A percentile compares a stretch with the other conserved stretches of the same genome.
Evolutionary conservation across 2,888 invertebrate species (phyloP).

Genomic region (Phania funesta): DNA sequence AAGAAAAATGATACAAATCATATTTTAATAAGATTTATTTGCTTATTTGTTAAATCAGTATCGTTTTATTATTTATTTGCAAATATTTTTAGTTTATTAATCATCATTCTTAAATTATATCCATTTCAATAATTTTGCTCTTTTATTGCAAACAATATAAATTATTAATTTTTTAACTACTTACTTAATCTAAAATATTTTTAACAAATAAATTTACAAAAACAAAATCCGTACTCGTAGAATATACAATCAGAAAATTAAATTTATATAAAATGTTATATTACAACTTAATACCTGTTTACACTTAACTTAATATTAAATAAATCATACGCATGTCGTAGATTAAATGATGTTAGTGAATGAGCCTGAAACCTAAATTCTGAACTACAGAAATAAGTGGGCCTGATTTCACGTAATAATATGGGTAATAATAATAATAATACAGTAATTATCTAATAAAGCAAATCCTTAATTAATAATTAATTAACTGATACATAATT

Average conservation of each 20-base stretch:
- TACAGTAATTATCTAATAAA: conserved; percentile 61
- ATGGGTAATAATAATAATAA: neutral
- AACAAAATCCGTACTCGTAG: conserved; percentile 25
- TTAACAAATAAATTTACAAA: conserved; percentile 57
- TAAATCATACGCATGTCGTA: neutral
- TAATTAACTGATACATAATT: conserved; percentile 14
- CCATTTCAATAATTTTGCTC: conserved; percentile 38
- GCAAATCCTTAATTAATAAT: conserved; percentile 57
- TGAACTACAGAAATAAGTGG: conserved; percentile 24
- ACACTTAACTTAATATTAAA: neutral
- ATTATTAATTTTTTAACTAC: conserved; percentile 63
- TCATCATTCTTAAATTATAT: conserved; percentile 59
- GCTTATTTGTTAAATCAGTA: conserved; percentile 57
- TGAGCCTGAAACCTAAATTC: conserved; percentile 39
- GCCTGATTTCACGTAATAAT: neutral
- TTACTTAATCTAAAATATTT: conserved; percentile 49
- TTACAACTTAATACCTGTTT: neutral
- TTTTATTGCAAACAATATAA: conserved; percentile 65
- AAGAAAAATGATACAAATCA: neutral
- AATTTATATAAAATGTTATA: neutral
- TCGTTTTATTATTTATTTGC: conserved; percentile 52
- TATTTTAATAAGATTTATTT: conserved; percentile 48
- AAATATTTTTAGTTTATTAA: conserved; percentile 55
- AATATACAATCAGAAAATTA: neutral
- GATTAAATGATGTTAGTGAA: neutral